Evolutionary conservation across 1,140 invertebrate species (phyloP), one percentile per base, ranked within the genome.

Genomic region (Carposina sasakii): DNA sequence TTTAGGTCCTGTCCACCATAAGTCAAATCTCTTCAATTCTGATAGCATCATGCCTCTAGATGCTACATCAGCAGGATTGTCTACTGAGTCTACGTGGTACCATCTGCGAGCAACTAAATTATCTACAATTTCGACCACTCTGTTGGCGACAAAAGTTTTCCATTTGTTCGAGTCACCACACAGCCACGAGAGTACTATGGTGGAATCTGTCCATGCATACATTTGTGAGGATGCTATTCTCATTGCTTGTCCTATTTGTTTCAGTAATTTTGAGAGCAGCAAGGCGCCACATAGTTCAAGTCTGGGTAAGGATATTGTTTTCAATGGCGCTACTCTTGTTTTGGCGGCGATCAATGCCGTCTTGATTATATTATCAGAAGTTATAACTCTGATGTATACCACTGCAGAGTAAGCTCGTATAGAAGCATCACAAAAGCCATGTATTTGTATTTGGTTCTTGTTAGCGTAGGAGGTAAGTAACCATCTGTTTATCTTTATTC

Each of bases 21-120:
- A 34, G 8, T 47, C 12, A 60, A 60, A 42, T 8, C 54, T 3
- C 8, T 26, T 19, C 1, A 79, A 41, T 3, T 67, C 34, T 2
- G 5, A 4, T 1, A 67, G 47, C 0, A 16, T 16, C 12, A 67
- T 15, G 10, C 85, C 84, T 40, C 85, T 48, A 5, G 78, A 81
- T 5, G 66, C 34, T 1, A 56, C 28, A 59, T 88, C 83, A 1
- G 77, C 78, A n/a, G 81, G 75, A 60, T 88, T 87, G 1, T 72
- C 41, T 10, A 48, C 15, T 1, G 71, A 60, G 4, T 39, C 30
- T 0, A 85, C 62, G 50, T 87, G 73, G 24, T 31, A 13, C 86
- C 83, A 88, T 3, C 28, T 36, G 3, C 41, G 12, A 26, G 31
- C 19, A 8, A 59, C 49, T 0, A 60, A 42, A 15, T 57, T 49